Evolutionary conservation across 2,113 vertebrate genomes (phyloP).

Genomic region (Psittacula cyanocephala): DNA sequence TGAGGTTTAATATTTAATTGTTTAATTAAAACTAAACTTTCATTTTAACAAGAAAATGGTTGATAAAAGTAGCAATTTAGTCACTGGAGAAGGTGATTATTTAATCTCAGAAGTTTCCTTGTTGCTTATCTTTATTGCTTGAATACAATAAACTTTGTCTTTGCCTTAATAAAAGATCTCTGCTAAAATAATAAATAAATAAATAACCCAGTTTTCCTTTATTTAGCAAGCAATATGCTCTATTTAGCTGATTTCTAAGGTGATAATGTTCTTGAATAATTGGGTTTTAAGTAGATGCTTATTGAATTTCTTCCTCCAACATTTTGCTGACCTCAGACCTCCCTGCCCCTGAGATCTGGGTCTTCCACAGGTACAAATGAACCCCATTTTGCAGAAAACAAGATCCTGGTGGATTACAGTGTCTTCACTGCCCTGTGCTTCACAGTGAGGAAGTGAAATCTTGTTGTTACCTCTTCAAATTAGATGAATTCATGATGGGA

Average conservation of each 20-base stretch:
- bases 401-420: neutral
- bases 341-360: neutral
- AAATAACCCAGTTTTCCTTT: neutral
- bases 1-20: neutral
- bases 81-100: neutral
- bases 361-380: neutral
- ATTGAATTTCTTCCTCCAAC: slow-evolving; percentile 9
- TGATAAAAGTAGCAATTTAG: neutral
- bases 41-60: neutral
- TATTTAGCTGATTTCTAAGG: slow-evolving; percentile 7
- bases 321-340: neutral
- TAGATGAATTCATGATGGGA: neutral
- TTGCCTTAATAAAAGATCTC: neutral
- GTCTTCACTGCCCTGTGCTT: neutral
- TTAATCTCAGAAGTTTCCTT: neutral
- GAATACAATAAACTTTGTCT: neutral
- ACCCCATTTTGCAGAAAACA: neutral
- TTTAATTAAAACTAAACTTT: slow-evolving; percentile 6
- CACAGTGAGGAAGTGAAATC: neutral
- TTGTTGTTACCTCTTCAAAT: neutral
- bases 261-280: slow-evolving; percentile 33
- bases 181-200: slow-evolving; percentile 37
- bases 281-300: neutral
- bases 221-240: neutral
- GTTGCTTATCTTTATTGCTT: slow-evolving; percentile 25